Base-by-base conservation (phyloP, 2,888 invertebrate genomes). In the Thecophora atra region DNA sequence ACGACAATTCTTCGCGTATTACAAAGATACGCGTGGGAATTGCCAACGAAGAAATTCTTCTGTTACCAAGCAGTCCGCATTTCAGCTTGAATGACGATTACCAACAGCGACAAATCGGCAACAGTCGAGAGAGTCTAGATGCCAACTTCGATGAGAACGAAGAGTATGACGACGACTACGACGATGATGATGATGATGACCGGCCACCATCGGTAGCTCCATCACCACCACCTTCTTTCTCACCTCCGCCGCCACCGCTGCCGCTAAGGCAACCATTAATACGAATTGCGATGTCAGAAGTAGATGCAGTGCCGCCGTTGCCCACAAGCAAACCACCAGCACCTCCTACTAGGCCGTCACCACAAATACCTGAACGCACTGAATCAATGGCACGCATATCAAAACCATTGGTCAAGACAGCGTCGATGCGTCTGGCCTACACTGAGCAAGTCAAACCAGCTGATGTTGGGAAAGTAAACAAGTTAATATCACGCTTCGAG, bases 391-490 rank as follows among this genome's bases (percentile, higher is more conserved):
- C 78, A 19, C 80, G 83, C 1, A 77, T 81, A 0, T 74, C 79
- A 1, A 84, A 81, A 69, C 85, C 85, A 6, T 74, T 85, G 67
- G 84, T 85, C 2, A 85, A 85, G 74, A 85, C 85, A 65, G 79
- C 82, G 51, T 85, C 85, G 3, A 64, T 85, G 62, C 81, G 85
- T 26, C 79, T 84, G 17, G 82, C 84, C 62, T 85, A 82, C 75
- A 81, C 77, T 28, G 85, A 86, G 67, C 85, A 84, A 71, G 81
- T 85, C 58, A 82, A 81, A 70, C 83, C 84, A 3, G 75, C 76
- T 17, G 83, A 85, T 71, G 75, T 86, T 15, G 85, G 85, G 37
- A 85, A 86, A 70, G 85, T 86, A 3, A 85, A 85, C 63, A 85
- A 85, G 74, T 74, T 86, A 21, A 85, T 85, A 62, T 82, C 84